These are phyloP conservation scores for Amblyopsis rosae DNA, from an alignment of 2,113 vertebrate genomes.

Conservation along the genomic window DNA sequence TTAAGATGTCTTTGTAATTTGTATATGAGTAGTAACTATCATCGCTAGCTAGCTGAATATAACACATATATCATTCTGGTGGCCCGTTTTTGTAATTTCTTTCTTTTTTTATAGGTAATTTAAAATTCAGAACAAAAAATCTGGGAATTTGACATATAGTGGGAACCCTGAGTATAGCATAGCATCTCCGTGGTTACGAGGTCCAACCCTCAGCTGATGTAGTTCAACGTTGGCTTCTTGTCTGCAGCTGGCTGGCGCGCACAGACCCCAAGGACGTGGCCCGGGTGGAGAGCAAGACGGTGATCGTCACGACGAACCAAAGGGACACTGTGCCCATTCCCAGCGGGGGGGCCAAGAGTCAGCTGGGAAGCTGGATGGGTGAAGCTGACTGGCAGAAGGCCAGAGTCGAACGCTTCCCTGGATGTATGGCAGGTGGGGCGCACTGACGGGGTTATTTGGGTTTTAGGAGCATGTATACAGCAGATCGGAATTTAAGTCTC, in stretches of 20 bases:
- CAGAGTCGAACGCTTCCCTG: conserved; percentile 86
- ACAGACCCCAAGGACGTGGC: conserved; percentile 96
- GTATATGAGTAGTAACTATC: too few relatives aligned
- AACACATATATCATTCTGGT: too few relatives aligned
- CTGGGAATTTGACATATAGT: too few relatives aligned
- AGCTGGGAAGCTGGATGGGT: conserved; percentile 95
- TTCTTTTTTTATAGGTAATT: too few relatives aligned
- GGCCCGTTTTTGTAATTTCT: too few relatives aligned
- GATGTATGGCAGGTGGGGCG: conserved; percentile 89
- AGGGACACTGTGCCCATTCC: conserved; percentile 87
- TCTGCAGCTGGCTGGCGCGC: conserved; percentile 88
- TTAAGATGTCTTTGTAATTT: too few relatives aligned
- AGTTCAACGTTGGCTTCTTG: background rate
- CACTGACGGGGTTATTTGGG: background rate
- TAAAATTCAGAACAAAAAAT: too few relatives aligned
- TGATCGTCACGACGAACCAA: conserved; percentile 89
- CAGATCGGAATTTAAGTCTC: too few relatives aligned
- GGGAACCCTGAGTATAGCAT: too few relatives aligned
- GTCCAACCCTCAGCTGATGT: background rate
- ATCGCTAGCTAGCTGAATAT: too few relatives aligned
- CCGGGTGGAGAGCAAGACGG: conserved; percentile 94
- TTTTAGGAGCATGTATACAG: too few relatives aligned
- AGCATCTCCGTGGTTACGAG: background rate
- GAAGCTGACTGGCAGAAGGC: conserved; percentile 89
- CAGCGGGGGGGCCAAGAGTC: conserved; percentile 78